Conservation (phyloP, 2,888 invertebrate species). For the Hypolimnas misippus region DNA sequence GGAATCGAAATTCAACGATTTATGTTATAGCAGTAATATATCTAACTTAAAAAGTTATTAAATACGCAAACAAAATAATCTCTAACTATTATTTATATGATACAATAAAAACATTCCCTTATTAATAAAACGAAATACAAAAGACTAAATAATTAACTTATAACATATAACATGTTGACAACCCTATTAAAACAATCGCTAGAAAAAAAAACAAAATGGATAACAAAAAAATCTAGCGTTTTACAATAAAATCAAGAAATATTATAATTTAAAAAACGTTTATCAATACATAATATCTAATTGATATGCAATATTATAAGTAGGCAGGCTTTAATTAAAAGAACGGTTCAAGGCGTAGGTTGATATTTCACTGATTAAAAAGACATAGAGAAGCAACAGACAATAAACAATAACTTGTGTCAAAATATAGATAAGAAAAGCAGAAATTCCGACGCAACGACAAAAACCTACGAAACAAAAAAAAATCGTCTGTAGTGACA, state of each 20-base stretch:
- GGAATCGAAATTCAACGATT: slow-evolving; percentile 16
- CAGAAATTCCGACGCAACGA: too few relatives aligned
- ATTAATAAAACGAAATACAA: slow-evolving; percentile 2
- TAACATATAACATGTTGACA: slow-evolving; percentile 45
- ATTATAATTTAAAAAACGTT: slow-evolving; percentile 29
- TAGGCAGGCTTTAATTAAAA: slow-evolving; percentile 69
- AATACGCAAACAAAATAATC: slow-evolving; percentile 3
- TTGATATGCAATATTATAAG: slow-evolving; percentile 82
- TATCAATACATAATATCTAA: slow-evolving; percentile 65
- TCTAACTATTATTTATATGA: slow-evolving; percentile 3
- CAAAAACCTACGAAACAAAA: too few relatives aligned
- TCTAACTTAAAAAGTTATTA: slow-evolving; percentile 5
- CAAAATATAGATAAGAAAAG: too few relatives aligned
- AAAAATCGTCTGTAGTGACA: too few relatives aligned
- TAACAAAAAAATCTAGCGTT: slow-evolving; percentile 36
- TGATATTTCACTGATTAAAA: slow-evolving; percentile 23
- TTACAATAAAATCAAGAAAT: slow-evolving; percentile 44
- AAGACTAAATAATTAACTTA: slow-evolving; percentile 13
- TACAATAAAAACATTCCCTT: slow-evolving; percentile 10
- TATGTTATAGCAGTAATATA: neutral
- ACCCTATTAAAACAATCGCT: slow-evolving; percentile 28
- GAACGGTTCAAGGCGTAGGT: slow-evolving; percentile 8
- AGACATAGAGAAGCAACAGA: too few relatives aligned
- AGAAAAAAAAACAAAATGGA: slow-evolving; percentile 41
- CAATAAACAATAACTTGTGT: neutral